A percentile compares a stretch with the other conserved stretches of the same genome.
Evolutionary conservation across 92 coral and sea anemone genomes (phyloP).

Genomic region (Parazoanthus atlanticus): DNA sequence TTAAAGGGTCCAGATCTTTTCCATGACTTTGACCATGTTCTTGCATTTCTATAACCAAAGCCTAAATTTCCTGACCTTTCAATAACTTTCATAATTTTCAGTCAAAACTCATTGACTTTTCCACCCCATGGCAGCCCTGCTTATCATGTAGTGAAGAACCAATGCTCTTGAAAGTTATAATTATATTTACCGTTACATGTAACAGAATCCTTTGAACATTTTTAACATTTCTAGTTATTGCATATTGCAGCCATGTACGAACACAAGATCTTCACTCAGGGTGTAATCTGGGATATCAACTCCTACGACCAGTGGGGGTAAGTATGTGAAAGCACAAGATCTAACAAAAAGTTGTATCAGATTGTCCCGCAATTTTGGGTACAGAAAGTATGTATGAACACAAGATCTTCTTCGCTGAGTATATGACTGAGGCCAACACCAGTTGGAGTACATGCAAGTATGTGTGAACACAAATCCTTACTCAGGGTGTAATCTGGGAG

Average conservation of each 20-base stretch:
- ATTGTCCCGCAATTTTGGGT: not conserved
- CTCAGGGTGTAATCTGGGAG: too few relatives aligned
- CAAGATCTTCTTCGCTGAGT: too few relatives aligned
- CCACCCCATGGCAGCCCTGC: not conserved
- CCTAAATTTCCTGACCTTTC: not conserved
- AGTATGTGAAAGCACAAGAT: slow-evolving; percentile 38
- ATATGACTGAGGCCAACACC: too few relatives aligned
- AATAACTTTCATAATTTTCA: too few relatives aligned
- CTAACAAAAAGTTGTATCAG: too few relatives aligned
- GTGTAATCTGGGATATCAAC: slow-evolving; percentile 93
- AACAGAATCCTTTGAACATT: not conserved
- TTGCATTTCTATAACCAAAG: not conserved
- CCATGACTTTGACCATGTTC: too few relatives aligned
- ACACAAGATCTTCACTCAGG: slow-evolving; percentile 97
- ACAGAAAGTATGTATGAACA: not conserved
- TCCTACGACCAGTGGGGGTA: slow-evolving; percentile 98
- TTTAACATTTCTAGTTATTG: not conserved
- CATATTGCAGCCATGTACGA: slow-evolving; percentile 85
- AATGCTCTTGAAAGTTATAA: not conserved
- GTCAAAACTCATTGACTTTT: not conserved
- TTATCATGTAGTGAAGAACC: not conserved
- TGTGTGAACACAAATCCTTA: too few relatives aligned
- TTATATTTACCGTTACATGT: not conserved
- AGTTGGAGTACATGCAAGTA: too few relatives aligned
- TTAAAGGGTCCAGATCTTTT: too few relatives aligned